These are phyloP conservation scores for Chrysolina americana DNA, from an alignment of 2,888 invertebrate species.

Conservation along the genomic window DNA sequence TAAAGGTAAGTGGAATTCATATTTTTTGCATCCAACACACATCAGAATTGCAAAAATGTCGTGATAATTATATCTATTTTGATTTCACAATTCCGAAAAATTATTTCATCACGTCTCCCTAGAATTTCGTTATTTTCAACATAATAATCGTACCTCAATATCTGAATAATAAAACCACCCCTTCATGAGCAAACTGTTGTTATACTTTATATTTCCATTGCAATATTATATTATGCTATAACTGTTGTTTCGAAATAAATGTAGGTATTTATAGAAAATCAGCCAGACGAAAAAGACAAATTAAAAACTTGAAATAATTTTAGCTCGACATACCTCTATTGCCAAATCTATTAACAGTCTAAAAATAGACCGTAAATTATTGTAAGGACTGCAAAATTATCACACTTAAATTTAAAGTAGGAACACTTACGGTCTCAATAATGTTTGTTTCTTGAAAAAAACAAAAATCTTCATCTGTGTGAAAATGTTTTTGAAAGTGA, in stretches of 20 bases:
- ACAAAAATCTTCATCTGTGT: not conserved
- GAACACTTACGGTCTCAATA: not conserved
- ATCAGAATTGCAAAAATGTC: too few relatives aligned
- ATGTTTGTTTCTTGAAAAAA: constrained; percentile 1
- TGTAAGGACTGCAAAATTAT: not conserved
- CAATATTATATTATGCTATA: not conserved
- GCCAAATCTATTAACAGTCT: constrained; percentile 30
- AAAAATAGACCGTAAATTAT: constrained; percentile 19
- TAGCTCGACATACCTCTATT: constrained; percentile 17
- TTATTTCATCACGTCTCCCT: too few relatives aligned
- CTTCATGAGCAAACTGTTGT: too few relatives aligned
- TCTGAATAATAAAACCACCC: too few relatives aligned
- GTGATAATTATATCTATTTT: too few relatives aligned
- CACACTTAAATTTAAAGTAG: not conserved
- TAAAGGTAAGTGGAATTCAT: too few relatives aligned
- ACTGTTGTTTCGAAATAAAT: not conserved
- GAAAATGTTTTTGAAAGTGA: not conserved
- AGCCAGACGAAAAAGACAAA: not conserved
- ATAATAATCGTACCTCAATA: too few relatives aligned
- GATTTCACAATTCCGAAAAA: too few relatives aligned
- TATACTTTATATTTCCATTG: too few relatives aligned
- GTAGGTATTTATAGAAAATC: constrained; percentile 5
- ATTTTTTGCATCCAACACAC: too few relatives aligned
- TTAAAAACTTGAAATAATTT: constrained; percentile 30
- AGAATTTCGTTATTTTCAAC: too few relatives aligned